phyloP scores from a whole-genome alignment of 2,888 invertebrate species.

The Uropetala carovei region DNA sequence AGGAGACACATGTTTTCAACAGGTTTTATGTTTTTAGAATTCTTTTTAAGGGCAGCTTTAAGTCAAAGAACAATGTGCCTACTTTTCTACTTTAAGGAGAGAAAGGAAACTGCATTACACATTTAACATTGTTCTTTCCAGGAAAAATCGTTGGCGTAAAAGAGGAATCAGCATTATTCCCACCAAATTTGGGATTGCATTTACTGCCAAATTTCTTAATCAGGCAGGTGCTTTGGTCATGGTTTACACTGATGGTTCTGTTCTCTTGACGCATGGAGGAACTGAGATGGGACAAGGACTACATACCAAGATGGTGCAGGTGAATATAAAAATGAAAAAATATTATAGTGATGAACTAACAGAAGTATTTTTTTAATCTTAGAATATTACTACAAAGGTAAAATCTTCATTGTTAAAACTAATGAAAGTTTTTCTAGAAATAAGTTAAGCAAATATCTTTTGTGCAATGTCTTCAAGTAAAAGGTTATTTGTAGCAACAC shows the following conservation, averaged over 20 bases:
- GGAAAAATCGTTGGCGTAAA: constrained; percentile 74
- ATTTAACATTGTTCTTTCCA: constrained; percentile 62
- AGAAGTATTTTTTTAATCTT: too few relatives aligned
- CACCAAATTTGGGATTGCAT: constrained; percentile 74
- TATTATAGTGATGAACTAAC: too few relatives aligned
- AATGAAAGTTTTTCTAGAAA: too few relatives aligned
- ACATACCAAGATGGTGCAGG: constrained; percentile 78
- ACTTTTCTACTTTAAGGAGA: too few relatives aligned
- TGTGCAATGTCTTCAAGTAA: too few relatives aligned
- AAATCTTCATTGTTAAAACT: too few relatives aligned
- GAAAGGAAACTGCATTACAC: too few relatives aligned
- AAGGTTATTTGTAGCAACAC: too few relatives aligned
- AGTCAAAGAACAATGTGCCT: too few relatives aligned
- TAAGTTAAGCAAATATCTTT: too few relatives aligned
- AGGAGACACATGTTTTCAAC: constrained; percentile 83
- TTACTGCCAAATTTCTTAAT: constrained; percentile 71
- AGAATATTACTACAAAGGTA: too few relatives aligned
- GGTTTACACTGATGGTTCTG: constrained; percentile 75
- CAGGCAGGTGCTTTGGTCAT: constrained; percentile 77
- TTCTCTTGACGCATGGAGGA: constrained; percentile 76
- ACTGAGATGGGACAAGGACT: constrained; percentile 79
- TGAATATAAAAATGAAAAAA: neutral
- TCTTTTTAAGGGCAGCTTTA: neutral
- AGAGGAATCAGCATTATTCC: constrained; percentile 74
- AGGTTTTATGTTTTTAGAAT: constrained; percentile 74